Base-by-base conservation (phyloP, 2,113 vertebrate species). In the Bolborhynchus lineola region DNA sequence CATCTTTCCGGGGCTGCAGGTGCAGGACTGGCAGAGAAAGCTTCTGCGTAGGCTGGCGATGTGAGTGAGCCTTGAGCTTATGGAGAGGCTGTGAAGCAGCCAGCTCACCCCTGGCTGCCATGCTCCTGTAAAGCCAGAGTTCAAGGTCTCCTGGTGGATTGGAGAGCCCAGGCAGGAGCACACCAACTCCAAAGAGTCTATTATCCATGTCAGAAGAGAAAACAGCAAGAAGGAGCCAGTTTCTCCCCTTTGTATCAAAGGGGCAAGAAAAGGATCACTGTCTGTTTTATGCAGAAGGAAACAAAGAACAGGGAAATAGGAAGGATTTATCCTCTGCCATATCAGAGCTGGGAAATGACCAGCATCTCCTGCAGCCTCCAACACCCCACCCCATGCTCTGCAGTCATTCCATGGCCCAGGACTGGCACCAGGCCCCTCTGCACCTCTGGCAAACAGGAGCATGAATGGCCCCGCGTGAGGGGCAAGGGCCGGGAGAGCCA, bases 1-100 rank as follows among this genome's bases (percentile, higher is more conserved):
- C 15, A 8, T 49, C 92, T 89, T 83, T 49, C 67, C 75, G 31
- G 92, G 33, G 86, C 83, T 93, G 87, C 91, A 95, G 95, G 87
- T 96, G 87, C 82, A 85, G 90, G 71, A 80, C 64, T 49, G 68
- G 87, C 82, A 52, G 87, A 35, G 47, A 82, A 85, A 78, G 57
- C 63, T 13, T 41, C 67, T 82, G 92, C 37, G 3, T 0, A 44
- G 75, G 81, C 85, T 92, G 82, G 68, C 86, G 90, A 55, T 0
- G 1, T 80, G 18, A 53, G 29, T 0, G 1, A 95, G 75, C 82
- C 80, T 70, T 39, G 69, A 80, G 59, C 4, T 11, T 8, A 11
- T 0, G 18, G 67, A 29, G 42, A 75, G 46, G 60, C 83, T 75
- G 80, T 44, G 80, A 46, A 52, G 33, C 35, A 74, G 86, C 52